Conservation (phyloP, 2,888 invertebrate species). For the Brassicogethes aeneus region DNA sequence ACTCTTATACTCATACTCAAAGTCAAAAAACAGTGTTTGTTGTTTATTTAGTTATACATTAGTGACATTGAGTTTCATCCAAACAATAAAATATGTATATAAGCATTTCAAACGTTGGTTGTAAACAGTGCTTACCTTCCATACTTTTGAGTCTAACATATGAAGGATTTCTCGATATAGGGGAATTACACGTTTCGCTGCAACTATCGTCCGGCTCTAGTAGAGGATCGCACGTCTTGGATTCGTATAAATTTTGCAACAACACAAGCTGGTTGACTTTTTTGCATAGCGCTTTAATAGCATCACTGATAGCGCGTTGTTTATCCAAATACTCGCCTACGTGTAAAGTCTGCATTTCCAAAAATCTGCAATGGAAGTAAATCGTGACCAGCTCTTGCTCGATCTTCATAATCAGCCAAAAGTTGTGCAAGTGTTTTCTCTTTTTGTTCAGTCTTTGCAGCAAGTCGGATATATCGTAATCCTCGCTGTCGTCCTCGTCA, state of each 20-base stretch:
- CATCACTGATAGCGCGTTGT: slow-evolving; percentile 45
- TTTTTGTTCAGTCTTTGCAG: slow-evolving; percentile 45
- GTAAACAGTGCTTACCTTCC: slow-evolving; percentile 35
- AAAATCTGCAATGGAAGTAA: slow-evolving; percentile 58
- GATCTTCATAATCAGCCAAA: slow-evolving; percentile 61
- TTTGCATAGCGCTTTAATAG: slow-evolving; percentile 51
- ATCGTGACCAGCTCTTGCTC: slow-evolving; percentile 49
- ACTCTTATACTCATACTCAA: no score
- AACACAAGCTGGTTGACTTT: slow-evolving; percentile 61
- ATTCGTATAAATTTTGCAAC: slow-evolving; percentile 58
- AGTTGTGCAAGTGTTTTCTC: slow-evolving; percentile 51
- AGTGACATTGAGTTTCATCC: no score
- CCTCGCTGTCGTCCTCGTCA: slow-evolving; percentile 55
- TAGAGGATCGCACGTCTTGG: slow-evolving; percentile 54
- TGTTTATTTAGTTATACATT: no score
- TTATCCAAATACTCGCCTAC: slow-evolving; percentile 45
- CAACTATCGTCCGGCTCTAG: slow-evolving; percentile 52
- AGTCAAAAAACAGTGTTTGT: no score
- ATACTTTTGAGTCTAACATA: slow-evolving; percentile 33
- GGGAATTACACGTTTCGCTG: slow-evolving; percentile 28
- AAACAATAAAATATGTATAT: no score
- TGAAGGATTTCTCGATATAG: slow-evolving; percentile 29
- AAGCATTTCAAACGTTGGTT: no score
- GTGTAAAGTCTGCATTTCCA: slow-evolving; percentile 45
- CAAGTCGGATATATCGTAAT: slow-evolving; percentile 51